These are phyloP conservation scores for Myotis lucifugus DNA, from an alignment of 2,113 vertebrate species.

Conservation along the genomic window DNA sequence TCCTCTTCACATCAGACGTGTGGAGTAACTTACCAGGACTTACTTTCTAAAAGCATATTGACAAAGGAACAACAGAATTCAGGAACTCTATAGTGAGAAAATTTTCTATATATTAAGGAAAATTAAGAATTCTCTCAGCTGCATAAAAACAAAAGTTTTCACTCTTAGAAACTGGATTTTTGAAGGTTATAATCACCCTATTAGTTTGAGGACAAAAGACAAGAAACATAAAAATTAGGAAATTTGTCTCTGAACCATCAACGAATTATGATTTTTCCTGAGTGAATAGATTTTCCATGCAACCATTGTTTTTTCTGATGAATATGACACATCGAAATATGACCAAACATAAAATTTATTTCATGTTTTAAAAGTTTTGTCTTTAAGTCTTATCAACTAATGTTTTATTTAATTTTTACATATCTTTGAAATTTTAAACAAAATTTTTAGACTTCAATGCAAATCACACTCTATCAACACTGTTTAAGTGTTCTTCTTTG, in stretches of 20 bases:
- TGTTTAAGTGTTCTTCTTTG: not conserved
- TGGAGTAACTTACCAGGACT: not conserved
- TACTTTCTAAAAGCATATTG: not conserved
- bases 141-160: not conserved
- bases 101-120: not conserved
- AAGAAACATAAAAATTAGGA: not conserved
- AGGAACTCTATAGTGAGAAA: not conserved
- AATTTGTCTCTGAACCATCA: not conserved
- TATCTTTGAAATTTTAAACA: not conserved
- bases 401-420: not conserved
- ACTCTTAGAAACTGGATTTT: not conserved
- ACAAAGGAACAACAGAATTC: not conserved
- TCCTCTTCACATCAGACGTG: not conserved
- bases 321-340: conserved; percentile 6
- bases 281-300: not conserved
- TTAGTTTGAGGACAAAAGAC: not conserved
- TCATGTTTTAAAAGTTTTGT: not conserved
- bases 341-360: not conserved
- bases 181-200: not conserved
- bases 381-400: not conserved
- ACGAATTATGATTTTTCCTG: not conserved
- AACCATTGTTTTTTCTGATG: not conserved
- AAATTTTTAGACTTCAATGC: not conserved
- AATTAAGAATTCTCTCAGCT: not conserved
- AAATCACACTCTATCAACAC: not conserved